Evolutionary conservation across 2,113 vertebrate genomes (phyloP).

Genomic region (Phaethon lepturus): DNA sequence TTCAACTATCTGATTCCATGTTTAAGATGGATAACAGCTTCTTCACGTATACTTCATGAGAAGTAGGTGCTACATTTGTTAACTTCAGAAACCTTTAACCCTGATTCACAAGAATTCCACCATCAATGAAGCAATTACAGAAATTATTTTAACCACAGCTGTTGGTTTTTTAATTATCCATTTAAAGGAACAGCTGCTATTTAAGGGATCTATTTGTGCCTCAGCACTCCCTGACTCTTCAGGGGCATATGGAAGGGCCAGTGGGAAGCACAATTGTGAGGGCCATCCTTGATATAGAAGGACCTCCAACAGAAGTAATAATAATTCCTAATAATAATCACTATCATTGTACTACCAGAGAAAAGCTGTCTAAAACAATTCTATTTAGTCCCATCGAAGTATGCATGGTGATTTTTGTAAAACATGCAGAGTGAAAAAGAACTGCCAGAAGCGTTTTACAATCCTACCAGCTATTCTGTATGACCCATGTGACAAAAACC

Average conservation of each 20-base stretch:
- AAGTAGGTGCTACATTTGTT: not conserved
- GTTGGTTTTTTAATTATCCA: fast-evolving
- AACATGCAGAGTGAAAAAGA: not conserved
- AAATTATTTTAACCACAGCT: not conserved
- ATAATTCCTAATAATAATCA: not conserved
- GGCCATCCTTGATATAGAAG: not conserved
- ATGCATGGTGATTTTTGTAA: not conserved
- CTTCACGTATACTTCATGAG: not conserved
- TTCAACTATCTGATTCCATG: not conserved
- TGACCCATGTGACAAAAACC: not conserved
- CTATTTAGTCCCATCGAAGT: not conserved
- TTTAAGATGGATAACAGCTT: not conserved
- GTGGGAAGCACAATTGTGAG: not conserved
- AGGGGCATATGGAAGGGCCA: not conserved
- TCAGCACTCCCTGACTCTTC: not conserved
- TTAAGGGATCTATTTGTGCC: not conserved
- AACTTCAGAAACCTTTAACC: not conserved
- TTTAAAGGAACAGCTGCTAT: not conserved
- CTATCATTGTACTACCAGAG: not conserved
- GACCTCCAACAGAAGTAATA: not conserved
- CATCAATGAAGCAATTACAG: not conserved
- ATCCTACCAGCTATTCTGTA: not conserved
- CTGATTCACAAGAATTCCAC: not conserved
- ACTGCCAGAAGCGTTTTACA: not conserved
- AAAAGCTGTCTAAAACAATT: not conserved